Percentiles rank a stretch among this genome's conserved stretches.
phyloP scores from a whole-genome alignment of 2,797 vertebrate genomes.

The Garrulus glandarius region DNA sequence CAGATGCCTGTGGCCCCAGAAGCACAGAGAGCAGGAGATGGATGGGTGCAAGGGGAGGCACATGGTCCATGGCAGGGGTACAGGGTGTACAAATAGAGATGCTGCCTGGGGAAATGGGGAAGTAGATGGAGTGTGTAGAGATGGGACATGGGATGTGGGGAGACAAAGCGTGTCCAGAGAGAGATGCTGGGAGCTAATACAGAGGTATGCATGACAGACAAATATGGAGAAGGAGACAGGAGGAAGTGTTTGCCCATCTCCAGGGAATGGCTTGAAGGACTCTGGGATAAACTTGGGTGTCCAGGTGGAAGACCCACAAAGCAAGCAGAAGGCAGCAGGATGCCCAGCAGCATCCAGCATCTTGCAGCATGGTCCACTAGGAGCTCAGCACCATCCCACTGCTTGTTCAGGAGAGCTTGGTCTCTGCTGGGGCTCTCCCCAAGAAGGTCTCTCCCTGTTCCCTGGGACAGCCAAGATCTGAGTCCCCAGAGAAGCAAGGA shows the following conservation, averaged over 20 bases:
- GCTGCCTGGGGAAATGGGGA: background rate
- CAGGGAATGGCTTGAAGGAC: background rate
- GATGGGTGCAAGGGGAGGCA: background rate
- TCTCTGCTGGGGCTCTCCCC: background rate
- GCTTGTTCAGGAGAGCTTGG: background rate
- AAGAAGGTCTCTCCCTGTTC: background rate
- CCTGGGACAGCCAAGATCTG: background rate
- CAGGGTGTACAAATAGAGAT: background rate
- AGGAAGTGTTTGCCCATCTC: background rate
- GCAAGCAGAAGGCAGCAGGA: background rate
- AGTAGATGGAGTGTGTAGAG: background rate
- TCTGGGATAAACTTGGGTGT: background rate
- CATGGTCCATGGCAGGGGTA: fast-evolving
- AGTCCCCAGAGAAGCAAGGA: background rate
- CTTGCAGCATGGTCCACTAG: background rate
- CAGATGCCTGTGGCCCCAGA: background rate
- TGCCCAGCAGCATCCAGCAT: background rate
- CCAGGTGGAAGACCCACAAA: background rate
- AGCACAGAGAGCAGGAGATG: background rate
- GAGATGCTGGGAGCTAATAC: background rate
- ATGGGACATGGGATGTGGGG: background rate
- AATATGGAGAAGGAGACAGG: background rate
- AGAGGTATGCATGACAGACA: background rate
- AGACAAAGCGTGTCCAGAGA: background rate
- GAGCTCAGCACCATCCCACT: background rate